Evolutionary conservation across 2,888 invertebrate genomes (phyloP), one percentile per base, ranked within the genome.

Genomic region (Apotomis betuletana): DNA sequence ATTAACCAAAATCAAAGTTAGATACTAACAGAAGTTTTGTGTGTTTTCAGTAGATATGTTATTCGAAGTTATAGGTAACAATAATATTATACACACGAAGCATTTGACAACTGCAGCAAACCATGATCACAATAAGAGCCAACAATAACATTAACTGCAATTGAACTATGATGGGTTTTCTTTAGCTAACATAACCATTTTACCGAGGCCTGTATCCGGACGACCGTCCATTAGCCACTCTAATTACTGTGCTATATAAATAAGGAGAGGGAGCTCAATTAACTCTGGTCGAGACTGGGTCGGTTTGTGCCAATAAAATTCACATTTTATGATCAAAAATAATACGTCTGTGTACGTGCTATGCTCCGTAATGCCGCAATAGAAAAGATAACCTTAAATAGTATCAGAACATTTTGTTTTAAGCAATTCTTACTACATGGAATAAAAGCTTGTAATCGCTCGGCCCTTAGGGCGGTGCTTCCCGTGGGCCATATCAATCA

Each of bases 231-330:
- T 65, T 57, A 55, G 57, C 46, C 57, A n/a, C 55, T 57, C 65
- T 65, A 65, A 65, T 65, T 65, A 65, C 55, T 46, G 9, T 27
- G 55, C 64, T 57, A 57, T 65, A 65, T 65, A 65, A 65, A 65
- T 65, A 65, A 65, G 46, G 46, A 55, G 44, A 57, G 55, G 27
- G 65, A 57, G 65, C 65, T 57, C 65, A 65, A 64, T 64, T 64
- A 55, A 27, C 65, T 44, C 65, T 57, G 65, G 65, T 12, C 55
- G 44, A 64, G 65, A 46, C 65, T 65, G 8, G 64, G 64, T 27
- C 54, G 65, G 65, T 36, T 65, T 65, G 55, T 65, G 55, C 71
- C 75, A 76, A 79, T 79, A 79, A 78, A 78, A 76, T 74, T 41
- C 71, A 49, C 62, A 69, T 69, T 78, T 79, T 78, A 79, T 75